Evolutionary conservation across 2,113 vertebrate genomes (phyloP).

Genomic region (Tragelaphus strepsiceros): DNA sequence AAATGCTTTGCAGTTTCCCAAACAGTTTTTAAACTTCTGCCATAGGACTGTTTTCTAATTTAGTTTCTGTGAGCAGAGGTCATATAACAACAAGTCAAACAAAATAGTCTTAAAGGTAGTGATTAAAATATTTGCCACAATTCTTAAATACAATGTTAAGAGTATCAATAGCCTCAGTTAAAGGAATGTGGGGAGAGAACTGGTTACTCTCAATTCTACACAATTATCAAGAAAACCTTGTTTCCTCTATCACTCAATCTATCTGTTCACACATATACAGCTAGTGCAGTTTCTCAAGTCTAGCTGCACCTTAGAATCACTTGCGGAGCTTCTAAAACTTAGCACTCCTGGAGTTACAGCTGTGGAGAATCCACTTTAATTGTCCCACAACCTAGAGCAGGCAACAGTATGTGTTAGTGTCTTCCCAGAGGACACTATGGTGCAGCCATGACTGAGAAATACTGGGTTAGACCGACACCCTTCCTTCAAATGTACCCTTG

Average conservation of each 20-base stretch:
- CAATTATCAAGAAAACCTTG: not conserved
- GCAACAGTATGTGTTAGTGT: fast-evolving
- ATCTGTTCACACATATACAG: not conserved
- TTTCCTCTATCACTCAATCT: not conserved
- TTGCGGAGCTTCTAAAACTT: not conserved
- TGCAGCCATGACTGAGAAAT: not conserved
- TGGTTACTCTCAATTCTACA: not conserved
- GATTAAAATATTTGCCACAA: not conserved
- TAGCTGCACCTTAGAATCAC: not conserved
- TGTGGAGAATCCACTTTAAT: not conserved
- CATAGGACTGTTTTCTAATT: not conserved
- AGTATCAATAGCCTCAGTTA: not conserved
- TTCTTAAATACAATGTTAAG: not conserved
- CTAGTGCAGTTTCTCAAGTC: not conserved
- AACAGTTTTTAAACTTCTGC: slow-evolving; percentile 13
- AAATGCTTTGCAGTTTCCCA: not conserved
- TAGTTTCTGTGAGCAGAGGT: not conserved
- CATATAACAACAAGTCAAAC: not conserved
- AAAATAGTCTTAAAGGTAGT: not conserved
- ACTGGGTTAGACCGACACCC: too few species aligned
- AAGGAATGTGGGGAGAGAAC: not conserved
- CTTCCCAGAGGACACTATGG: fast-evolving
- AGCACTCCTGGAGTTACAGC: fast-evolving
- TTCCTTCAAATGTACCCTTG: not conserved
- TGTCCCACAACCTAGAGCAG: not conserved